phyloP scores from a whole-genome alignment of 1,140 invertebrate species.

The Callitettix versicolor region DNA sequence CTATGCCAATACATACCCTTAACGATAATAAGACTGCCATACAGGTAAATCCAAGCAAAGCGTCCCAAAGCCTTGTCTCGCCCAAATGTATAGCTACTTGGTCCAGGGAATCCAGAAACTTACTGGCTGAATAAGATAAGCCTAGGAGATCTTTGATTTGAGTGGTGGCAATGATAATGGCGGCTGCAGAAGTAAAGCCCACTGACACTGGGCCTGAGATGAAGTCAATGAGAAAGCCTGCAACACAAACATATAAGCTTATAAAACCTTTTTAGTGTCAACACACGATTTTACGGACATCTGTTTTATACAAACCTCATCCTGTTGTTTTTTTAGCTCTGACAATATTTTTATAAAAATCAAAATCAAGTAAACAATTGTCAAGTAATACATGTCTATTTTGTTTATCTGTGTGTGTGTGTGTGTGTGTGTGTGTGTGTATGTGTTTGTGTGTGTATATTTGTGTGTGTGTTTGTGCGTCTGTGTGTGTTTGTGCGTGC shows the following conservation, averaged over 20 bases:
- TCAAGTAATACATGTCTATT: too few relatives aligned
- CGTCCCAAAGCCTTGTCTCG: constrained; percentile 54
- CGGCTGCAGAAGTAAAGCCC: constrained; percentile 81
- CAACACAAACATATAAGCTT: constrained; percentile 21
- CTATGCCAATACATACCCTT: constrained; percentile 48
- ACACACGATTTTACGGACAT: too few relatives aligned
- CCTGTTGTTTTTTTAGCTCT: too few relatives aligned
- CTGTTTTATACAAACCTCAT: too few relatives aligned
- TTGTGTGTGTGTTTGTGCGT: too few relatives aligned
- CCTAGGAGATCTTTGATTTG: constrained; percentile 75
- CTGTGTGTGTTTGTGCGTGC: too few relatives aligned
- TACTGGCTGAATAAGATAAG: constrained; percentile 48
- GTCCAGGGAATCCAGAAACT: constrained; percentile 51
- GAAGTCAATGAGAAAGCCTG: constrained; percentile 84
- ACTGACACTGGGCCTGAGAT: constrained; percentile 85
- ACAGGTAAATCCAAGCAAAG: constrained; percentile 50
- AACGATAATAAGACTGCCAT: constrained; percentile 54
- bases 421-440: too few relatives aligned
- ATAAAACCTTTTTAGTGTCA: too few relatives aligned
- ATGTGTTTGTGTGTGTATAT: too few relatives aligned
- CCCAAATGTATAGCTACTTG: constrained; percentile 53
- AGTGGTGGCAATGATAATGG: constrained; percentile 76
- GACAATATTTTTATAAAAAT: too few relatives aligned
- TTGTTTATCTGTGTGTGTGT: too few relatives aligned
- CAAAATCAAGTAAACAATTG: too few relatives aligned